Percentiles rank a stretch among this genome's conserved stretches.
Evolutionary conservation across 2,113 vertebrate genomes (phyloP).

Genomic region (Periophthalmus modestus): DNA sequence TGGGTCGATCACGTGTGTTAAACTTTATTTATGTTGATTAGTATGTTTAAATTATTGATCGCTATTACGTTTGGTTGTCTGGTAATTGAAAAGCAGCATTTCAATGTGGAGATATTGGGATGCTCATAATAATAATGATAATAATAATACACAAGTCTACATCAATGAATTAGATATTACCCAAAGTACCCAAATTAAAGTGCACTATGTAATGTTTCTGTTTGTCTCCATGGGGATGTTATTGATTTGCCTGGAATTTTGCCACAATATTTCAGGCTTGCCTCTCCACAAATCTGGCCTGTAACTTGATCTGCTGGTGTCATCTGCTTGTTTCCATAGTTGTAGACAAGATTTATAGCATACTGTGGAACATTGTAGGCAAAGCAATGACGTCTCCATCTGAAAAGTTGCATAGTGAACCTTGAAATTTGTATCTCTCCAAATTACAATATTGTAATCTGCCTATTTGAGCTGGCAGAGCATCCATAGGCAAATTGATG

Average conservation of each 20-base stretch:
- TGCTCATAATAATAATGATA: conserved; percentile 30
- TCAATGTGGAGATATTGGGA: conserved; percentile 31
- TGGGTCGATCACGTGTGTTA: conserved; percentile 35
- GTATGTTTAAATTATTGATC: conserved; percentile 71
- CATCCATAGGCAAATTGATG: too few relatives aligned
- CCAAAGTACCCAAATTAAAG: background rate
- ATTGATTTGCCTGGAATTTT: too few relatives aligned
- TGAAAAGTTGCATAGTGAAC: background rate
- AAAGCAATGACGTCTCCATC: background rate
- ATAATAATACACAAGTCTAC: background rate
- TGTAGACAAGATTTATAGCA: background rate
- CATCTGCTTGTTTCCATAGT: too few relatives aligned
- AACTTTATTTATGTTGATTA: conserved; percentile 65
- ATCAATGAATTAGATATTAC: background rate
- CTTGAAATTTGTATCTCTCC: background rate
- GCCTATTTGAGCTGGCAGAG: too few relatives aligned
- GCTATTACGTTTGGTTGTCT: conserved; percentile 54
- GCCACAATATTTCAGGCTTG: too few relatives aligned
- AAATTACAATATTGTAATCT: background rate
- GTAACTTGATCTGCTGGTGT: too few relatives aligned
- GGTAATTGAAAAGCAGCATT: conserved; percentile 34
- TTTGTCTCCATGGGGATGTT: too few relatives aligned
- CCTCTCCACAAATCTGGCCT: too few relatives aligned
- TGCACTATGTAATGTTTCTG: too few relatives aligned
- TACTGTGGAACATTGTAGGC: background rate